phyloP scores from a whole-genome alignment of 2,888 invertebrate genomes.

The Pharmacophagus antenor region DNA sequence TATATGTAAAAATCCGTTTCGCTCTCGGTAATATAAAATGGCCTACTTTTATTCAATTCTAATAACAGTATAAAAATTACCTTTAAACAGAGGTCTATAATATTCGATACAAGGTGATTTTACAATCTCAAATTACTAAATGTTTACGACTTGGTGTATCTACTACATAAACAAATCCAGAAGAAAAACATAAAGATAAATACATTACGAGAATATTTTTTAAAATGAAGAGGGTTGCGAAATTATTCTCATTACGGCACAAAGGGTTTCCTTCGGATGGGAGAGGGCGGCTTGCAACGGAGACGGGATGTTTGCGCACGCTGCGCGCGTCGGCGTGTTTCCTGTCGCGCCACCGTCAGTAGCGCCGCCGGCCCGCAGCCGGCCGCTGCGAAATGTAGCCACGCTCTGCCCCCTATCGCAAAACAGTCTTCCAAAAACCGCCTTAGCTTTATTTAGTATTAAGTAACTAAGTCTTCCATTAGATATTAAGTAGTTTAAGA shows the following conservation, averaged over 20 bases:
- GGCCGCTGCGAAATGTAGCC: slow-evolving; percentile 70
- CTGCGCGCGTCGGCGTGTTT: slow-evolving; percentile 62
- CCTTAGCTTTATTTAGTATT: slow-evolving; percentile 55
- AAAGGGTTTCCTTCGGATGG: slow-evolving; percentile 28
- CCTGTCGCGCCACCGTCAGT: slow-evolving; percentile 54
- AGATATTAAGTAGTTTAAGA: slow-evolving; percentile 62
- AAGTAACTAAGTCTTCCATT: slow-evolving; percentile 81
- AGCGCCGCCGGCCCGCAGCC: slow-evolving; percentile 74
- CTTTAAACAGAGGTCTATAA: no score
- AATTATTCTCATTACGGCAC: slow-evolving; percentile 24
- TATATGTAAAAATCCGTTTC: no score
- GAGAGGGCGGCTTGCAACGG: slow-evolving; percentile 33
- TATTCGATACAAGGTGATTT: no score
- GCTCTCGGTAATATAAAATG: no score
- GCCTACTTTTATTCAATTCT: no score
- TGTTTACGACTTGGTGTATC: no score
- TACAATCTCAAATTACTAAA: no score
- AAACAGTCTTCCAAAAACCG: slow-evolving; percentile 67
- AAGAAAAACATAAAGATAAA: not conserved
- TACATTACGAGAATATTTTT: not conserved
- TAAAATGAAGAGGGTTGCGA: not conserved
- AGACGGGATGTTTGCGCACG: slow-evolving; percentile 74
- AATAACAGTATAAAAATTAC: no score
- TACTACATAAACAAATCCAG: no score
- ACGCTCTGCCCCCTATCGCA: slow-evolving; percentile 48